These are phyloP conservation scores for Omphaloscelis lunosa DNA, from an alignment of 2,888 invertebrate species.

Conservation along the genomic window DNA sequence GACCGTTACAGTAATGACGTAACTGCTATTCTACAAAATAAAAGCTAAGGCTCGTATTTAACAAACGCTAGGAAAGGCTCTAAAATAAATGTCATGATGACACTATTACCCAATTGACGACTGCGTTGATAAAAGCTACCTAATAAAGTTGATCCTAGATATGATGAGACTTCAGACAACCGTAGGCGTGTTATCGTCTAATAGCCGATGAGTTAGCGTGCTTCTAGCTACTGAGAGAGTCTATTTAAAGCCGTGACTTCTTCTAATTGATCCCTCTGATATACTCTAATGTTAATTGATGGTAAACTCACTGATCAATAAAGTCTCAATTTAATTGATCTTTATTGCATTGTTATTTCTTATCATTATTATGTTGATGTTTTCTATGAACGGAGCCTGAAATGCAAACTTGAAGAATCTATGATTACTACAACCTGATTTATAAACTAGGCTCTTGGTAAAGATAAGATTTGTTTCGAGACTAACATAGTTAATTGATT, in stretches of 20 bases:
- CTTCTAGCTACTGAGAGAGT: conserved; percentile 9
- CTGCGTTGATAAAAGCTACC: not conserved
- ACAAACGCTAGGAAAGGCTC: not conserved
- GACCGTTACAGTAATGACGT: too few species aligned
- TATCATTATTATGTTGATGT: not conserved
- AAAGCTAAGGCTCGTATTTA: not conserved
- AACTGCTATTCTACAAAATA: too few species aligned
- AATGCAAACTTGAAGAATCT: not conserved
- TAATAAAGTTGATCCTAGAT: conserved; percentile 37
- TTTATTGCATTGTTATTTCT: conserved; percentile 32
- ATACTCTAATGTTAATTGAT: conserved; percentile 47
- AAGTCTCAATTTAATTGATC: conserved; percentile 40
- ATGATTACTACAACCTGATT: not conserved
- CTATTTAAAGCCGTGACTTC: conserved; percentile 56
- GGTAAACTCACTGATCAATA: conserved; percentile 29
- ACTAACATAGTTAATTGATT: too few species aligned
- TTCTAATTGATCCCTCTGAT: conserved; percentile 60
- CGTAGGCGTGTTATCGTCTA: conserved; percentile 23
- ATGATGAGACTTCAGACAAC: conserved; percentile 8
- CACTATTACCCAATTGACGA: not conserved
- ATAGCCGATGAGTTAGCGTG: conserved; percentile 31
- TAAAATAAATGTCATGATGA: not conserved
- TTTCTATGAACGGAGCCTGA: not conserved
- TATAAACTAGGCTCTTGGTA: not conserved
- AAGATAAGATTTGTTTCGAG: too few species aligned